These are phyloP conservation scores for Drosophila santomea DNA, from an alignment of 1,140 invertebrate genomes.

Conservation along the genomic window DNA sequence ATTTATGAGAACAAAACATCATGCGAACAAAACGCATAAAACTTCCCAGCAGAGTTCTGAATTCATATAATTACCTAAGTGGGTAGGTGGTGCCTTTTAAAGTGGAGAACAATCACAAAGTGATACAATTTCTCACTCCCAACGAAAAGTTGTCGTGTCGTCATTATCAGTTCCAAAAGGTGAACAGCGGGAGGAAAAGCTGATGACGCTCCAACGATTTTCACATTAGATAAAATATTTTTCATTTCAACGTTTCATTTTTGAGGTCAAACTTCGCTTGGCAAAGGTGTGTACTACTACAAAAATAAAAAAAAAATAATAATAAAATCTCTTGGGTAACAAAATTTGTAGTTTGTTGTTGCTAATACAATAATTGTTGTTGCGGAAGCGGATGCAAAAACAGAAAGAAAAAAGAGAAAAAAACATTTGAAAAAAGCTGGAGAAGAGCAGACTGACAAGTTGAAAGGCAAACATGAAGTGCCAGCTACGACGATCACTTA, in stretches of 20 bases:
- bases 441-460: slow-evolving; percentile 49
- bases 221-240: slow-evolving; percentile 79
- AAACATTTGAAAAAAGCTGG: slow-evolving; percentile 3
- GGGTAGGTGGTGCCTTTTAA: slow-evolving; percentile 10
- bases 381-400: slow-evolving; percentile 79
- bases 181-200: slow-evolving; percentile 41
- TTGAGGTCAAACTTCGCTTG: slow-evolving; percentile 66
- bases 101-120: slow-evolving; percentile 28
- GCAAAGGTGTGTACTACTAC: slow-evolving; percentile 10
- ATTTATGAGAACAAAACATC: slow-evolving; percentile 23
- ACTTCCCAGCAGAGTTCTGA: slow-evolving; percentile 25
- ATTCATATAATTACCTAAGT: slow-evolving; percentile 43
- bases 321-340: slow-evolving; percentile 49
- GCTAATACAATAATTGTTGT: slow-evolving; percentile 75
- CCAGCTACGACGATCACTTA: slow-evolving; percentile 75
- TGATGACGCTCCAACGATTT: slow-evolving; percentile 76
- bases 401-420: slow-evolving; percentile 16
- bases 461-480: slow-evolving; percentile 78
- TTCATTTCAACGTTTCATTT: slow-evolving; percentile 65
- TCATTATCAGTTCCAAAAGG: slow-evolving; percentile 64
- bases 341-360: slow-evolving; percentile 41
- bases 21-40: slow-evolving; percentile 3
- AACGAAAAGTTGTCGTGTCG: slow-evolving; percentile 52
- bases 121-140: slow-evolving; percentile 48
- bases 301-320: not conserved